phyloP scores from a whole-genome alignment of 2,797 vertebrate species.

The Ataeniobius toweri region DNA sequence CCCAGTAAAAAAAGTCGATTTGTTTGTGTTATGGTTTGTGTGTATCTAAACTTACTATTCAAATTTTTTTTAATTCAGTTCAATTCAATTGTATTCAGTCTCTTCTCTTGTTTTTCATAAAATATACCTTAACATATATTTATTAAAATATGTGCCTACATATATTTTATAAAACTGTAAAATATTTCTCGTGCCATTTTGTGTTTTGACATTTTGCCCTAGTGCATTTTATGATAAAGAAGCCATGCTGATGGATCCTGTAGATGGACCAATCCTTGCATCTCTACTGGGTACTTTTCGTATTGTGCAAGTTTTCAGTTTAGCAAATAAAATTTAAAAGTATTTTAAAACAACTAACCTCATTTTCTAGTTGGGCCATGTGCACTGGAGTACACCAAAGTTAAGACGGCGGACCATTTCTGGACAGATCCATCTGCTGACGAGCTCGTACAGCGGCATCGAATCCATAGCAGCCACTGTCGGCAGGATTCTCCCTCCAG shows the following conservation, averaged over 20 bases:
- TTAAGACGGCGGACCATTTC: slow-evolving; percentile 97
- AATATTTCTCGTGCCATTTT: slow-evolving; percentile 3
- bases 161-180: not conserved
- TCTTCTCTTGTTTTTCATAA: not conserved
- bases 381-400: slow-evolving; percentile 96
- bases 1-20: not conserved
- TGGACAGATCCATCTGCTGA: slow-evolving; percentile 98
- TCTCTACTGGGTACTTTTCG: slow-evolving; percentile 87
- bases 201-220: slow-evolving; percentile 27
- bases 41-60: not conserved
- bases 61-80: not conserved
- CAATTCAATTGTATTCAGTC: not conserved
- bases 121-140: not conserved
- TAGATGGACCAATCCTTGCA: slow-evolving; percentile 96
- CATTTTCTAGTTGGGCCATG: slow-evolving; percentile 90
- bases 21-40: not conserved
- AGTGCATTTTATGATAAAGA: slow-evolving; percentile 97
- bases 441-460: slow-evolving; percentile 94
- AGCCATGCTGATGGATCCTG: slow-evolving; percentile 93
- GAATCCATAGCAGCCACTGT: slow-evolving; percentile 93
- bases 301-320: not conserved
- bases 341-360: not conserved
- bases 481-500: slow-evolving; percentile 97
- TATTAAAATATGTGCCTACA: not conserved
- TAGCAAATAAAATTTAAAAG: not conserved